Conservation (phyloP, 2,113 vertebrate genomes). For the Macaca nemestrina region DNA sequence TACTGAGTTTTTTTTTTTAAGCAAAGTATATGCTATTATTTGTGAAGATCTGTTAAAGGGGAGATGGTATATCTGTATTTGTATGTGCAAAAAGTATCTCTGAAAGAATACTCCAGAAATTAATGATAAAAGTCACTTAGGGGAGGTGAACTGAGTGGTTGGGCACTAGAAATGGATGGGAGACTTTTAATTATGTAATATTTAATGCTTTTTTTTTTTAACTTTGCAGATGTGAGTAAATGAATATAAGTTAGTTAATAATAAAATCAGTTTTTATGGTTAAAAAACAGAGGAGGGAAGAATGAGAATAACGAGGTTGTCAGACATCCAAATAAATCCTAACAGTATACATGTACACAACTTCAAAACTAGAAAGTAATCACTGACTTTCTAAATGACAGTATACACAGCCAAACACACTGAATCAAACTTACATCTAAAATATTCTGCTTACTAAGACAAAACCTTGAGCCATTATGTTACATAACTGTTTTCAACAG, state of each 20-base stretch:
- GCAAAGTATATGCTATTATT: neutral
- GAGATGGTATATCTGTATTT: neutral
- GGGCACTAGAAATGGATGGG: neutral
- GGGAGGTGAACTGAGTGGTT: neutral
- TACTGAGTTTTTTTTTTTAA: neutral
- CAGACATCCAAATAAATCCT: neutral
- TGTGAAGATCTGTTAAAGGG: neutral
- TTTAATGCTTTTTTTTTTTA: neutral
- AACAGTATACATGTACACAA: neutral
- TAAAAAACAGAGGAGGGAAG: neutral
- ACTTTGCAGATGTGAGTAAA: neutral
- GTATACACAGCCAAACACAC: neutral
- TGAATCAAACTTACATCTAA: neutral
- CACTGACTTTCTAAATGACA: neutral
- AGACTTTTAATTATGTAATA: neutral
- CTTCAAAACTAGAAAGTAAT: neutral
- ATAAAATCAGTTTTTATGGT: neutral
- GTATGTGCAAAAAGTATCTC: neutral
- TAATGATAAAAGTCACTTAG: neutral
- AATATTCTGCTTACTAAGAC: neutral
- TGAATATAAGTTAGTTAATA: neutral
- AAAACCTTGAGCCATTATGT: constrained; percentile 31
- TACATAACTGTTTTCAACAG: constrained; percentile 47
- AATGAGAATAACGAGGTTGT: neutral
- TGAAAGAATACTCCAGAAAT: neutral